Conservation (phyloP, 2,888 invertebrate genomes). For the Hirtodrosophila cameraria region DNA sequence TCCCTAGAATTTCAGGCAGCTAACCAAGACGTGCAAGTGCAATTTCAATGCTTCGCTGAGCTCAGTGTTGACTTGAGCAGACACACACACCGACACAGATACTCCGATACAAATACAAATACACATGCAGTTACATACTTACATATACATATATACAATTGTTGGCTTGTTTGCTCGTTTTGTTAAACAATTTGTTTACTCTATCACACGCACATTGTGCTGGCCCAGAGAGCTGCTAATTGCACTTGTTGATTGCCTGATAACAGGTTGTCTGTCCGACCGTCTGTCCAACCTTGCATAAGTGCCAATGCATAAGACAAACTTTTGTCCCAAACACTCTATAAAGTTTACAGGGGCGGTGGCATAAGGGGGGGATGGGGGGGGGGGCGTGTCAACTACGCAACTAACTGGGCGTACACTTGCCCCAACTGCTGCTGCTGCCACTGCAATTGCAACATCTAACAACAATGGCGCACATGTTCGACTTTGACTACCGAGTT, state of each 20-base stretch:
- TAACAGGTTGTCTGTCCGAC: constrained; percentile 53
- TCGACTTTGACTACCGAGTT: constrained; percentile 41
- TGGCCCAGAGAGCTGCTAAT: constrained; percentile 65
- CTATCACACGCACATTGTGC: constrained; percentile 74
- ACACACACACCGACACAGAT: constrained; percentile 9
- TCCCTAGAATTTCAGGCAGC: constrained; percentile 34
- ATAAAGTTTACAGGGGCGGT: no score
- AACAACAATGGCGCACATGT: constrained; percentile 69
- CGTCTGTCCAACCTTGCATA: constrained; percentile 48
- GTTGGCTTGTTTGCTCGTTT: constrained; percentile 52
- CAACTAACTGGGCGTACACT: constrained; percentile 46
- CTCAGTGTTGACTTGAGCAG: constrained; percentile 17
- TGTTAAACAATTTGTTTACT: constrained; percentile 77
- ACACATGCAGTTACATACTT: constrained; percentile 20
- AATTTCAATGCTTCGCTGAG: constrained; percentile 41
- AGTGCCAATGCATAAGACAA: constrained; percentile 75
- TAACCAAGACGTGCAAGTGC: constrained; percentile 32
- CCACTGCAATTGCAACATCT: constrained; percentile 6
- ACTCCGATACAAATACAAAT: constrained; percentile 7
- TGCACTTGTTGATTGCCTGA: constrained; percentile 77
- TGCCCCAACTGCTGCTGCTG: constrained; percentile 7
- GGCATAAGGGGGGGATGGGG: no score
- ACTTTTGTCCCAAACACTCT: constrained; percentile 54
- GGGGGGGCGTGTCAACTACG: constrained; percentile 67
- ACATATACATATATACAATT: constrained; percentile 18